Base-by-base conservation (phyloP, 2,797 vertebrate genomes). In the Austrolebias charrua region DNA sequence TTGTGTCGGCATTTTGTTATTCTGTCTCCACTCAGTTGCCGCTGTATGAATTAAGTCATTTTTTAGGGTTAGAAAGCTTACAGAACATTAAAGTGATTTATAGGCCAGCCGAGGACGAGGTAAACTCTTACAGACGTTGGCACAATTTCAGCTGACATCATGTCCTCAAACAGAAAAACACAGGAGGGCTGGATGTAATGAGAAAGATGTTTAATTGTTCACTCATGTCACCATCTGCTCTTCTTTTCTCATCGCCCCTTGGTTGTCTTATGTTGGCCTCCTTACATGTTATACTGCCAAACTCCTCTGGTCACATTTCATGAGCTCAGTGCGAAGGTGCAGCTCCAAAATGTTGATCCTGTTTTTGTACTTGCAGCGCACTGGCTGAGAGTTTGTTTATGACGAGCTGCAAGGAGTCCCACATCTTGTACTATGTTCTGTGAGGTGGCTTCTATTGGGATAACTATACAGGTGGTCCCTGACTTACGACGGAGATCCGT, bases 361-460 rank as follows among this genome's bases (percentile, higher is more conserved):
- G 5, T 83, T 83, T 79, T 83, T 79, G 68, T 80, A 52, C 75
- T 78, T 3, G 5, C 51, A 33, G 57, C 35, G 50, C 63, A 67
- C 59, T 53, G 69, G 50, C 71, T 75, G 58, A 72, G 65, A 76
- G 66, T 66, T 11, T 63, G 57, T 79, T 80, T 66, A 61, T 63
- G 24, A 59, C 57, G 52, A 66, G 57, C 18, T 66, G 54, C 60
- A 63, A 2, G 0, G 35, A 54, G 50, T 19, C 13, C 10, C 38
- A 64, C 63, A 63, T 52, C 60, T 59, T 29, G 46, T 42, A 13
- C 42, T 29, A 38, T 40, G 61, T 10, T 48, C 50, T 28, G 6
- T 13, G 33, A 50, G 62, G 31, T 2, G 63, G 66, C 53, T 58
- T 63, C 29, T 59, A 67, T 56, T 57, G 24, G 45, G 35, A 71